Evolutionary conservation across 1,140 invertebrate species (phyloP).

Genomic region (roundworm (Caenorhabditis elegans)): DNA sequence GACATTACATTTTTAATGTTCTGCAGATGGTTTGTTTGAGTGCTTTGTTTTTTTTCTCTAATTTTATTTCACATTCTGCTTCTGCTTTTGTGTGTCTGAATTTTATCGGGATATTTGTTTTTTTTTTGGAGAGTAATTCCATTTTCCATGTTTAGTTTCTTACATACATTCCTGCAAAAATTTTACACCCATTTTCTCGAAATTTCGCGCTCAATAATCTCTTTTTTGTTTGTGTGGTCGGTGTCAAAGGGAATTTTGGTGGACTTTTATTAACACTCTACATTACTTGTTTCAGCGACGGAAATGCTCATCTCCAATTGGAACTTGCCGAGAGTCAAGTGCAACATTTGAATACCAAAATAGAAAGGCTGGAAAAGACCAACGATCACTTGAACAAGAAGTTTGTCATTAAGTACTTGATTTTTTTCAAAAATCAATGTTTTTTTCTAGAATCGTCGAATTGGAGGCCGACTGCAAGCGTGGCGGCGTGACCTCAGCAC

Average conservation of each 20-base stretch:
- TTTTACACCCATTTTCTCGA: no score
- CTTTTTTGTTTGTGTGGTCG: neutral
- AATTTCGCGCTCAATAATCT: no score
- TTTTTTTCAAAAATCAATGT: neutral
- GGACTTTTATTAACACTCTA: no score
- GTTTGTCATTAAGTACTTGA: neutral
- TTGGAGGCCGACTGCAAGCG: constrained; percentile 52
- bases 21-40: neutral
- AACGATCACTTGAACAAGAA: constrained; percentile 45
- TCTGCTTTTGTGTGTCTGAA: constrained; percentile 12
- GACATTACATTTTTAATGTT: neutral
- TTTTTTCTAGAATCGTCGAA: constrained; percentile 49
- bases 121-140: no score
- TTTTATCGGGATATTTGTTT: neutral
- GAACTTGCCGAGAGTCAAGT: constrained; percentile 55
- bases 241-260: no score
- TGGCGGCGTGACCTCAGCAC: constrained; percentile 19
- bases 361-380: constrained; percentile 47
- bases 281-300: constrained; percentile 48
- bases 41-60: constrained; percentile 27
- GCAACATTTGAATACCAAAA: constrained; percentile 48
- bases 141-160: no score
- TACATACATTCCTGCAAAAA: no score
- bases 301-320: constrained; percentile 55
- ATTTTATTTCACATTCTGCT: constrained; percentile 25